A percentile compares a stretch with the other conserved stretches of the same genome.
Evolutionary conservation across 2,888 invertebrate genomes (phyloP).

Genomic region (Tachystola acroxantha): DNA sequence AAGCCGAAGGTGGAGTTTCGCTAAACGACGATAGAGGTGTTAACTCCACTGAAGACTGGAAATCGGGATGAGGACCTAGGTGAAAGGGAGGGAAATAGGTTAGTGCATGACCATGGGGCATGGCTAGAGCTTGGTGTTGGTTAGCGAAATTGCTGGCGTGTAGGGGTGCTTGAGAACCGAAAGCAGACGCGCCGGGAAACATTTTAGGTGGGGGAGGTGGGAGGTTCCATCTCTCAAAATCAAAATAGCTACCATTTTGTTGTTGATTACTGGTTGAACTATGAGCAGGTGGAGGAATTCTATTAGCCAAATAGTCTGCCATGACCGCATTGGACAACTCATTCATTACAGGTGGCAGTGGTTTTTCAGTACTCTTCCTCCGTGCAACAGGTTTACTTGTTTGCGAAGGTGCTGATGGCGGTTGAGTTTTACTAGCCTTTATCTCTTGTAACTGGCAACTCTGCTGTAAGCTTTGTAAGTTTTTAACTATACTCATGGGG

Average conservation of each 20-base stretch:
- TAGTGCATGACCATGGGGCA: constrained; percentile 83
- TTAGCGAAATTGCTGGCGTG: constrained; percentile 76
- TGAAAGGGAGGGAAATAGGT: constrained; percentile 89
- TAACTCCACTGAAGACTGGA: constrained; percentile 82
- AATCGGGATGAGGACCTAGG: constrained; percentile 83
- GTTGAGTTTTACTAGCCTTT: constrained; percentile 65
- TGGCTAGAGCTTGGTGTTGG: constrained; percentile 82
- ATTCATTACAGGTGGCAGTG: constrained; percentile 60
- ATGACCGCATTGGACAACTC: constrained; percentile 75
- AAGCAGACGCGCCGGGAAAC: constrained; percentile 80
- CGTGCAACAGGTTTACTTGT: constrained; percentile 53
- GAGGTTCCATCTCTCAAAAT: constrained; percentile 89
- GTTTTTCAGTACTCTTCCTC: constrained; percentile 80
- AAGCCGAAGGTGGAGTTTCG: constrained; percentile 78
- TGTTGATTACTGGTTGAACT: constrained; percentile 78
- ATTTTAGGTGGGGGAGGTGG: constrained; percentile 84
- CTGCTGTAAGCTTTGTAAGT: constrained; percentile 80
- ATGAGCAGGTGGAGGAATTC: constrained; percentile 86
- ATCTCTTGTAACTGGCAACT: constrained; percentile 79
- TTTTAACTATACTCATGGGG: constrained; percentile 87
- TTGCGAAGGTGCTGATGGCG: constrained; percentile 21
- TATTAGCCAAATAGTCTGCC: constrained; percentile 76
- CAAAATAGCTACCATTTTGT: constrained; percentile 85
- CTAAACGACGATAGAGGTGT: constrained; percentile 78
- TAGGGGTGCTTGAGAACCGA: constrained; percentile 76